Evolutionary conservation across 2,888 invertebrate genomes (phyloP).

Genomic region (Meganola albula): DNA sequence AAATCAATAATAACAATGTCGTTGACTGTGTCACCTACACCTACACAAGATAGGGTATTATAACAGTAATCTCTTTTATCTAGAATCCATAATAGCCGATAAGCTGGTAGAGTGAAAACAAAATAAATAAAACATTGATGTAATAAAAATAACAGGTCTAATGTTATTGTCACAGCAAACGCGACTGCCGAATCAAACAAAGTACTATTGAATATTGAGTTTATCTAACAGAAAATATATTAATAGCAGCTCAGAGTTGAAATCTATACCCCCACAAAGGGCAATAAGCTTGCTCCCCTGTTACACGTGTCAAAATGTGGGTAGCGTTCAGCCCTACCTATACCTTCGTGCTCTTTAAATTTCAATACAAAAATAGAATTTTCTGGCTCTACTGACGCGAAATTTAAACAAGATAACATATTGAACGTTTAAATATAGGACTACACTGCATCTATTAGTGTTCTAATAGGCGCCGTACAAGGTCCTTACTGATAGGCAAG

Average conservation of each 20-base stretch:
- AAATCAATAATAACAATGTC: constrained; percentile 23
- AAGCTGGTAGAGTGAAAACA: constrained; percentile 16
- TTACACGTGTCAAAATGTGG: too few relatives aligned
- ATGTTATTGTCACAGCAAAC: too few relatives aligned
- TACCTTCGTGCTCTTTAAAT: too few relatives aligned
- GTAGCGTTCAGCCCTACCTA: too few relatives aligned
- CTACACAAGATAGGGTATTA: constrained; percentile 14
- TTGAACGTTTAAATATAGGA: neutral
- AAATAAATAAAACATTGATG: constrained; percentile 15
- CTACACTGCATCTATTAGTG: neutral
- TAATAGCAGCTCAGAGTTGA: too few relatives aligned
- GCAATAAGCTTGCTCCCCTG: too few relatives aligned
- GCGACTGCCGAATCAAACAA: too few relatives aligned
- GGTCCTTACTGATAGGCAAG: neutral
- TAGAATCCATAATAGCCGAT: constrained; percentile 24
- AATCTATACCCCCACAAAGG: too few relatives aligned
- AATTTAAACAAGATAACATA: neutral
- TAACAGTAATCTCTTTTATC: constrained; percentile 15
- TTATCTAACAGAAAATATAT: too few relatives aligned
- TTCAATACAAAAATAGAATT: neutral
- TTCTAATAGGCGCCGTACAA: neutral
- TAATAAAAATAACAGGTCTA: neutral
- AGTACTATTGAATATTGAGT: too few relatives aligned
- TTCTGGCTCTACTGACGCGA: neutral
- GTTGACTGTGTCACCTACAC: constrained; percentile 24